Conservation (phyloP, 1,140 invertebrate genomes). For the Bombus ignitus region DNA sequence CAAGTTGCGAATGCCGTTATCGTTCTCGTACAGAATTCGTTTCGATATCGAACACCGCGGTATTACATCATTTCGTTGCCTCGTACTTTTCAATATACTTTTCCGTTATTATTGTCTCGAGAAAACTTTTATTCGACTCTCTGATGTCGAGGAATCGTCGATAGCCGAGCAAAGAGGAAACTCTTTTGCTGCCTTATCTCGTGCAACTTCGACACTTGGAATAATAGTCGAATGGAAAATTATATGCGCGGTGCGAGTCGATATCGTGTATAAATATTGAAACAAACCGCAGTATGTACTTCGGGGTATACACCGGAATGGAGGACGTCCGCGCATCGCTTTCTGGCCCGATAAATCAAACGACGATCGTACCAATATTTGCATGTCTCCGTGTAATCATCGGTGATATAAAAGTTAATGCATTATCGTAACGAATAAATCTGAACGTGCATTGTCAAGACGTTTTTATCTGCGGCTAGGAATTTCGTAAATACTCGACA, state of each 20-base stretch:
- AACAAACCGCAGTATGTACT: neutral
- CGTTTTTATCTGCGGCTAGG: neutral
- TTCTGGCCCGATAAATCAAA: neutral
- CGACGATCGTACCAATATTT: neutral
- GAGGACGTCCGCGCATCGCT: neutral
- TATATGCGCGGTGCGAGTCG: neutral
- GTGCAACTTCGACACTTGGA: conserved; percentile 20
- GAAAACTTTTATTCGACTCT: neutral
- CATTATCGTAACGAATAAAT: neutral
- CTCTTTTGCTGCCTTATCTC: neutral
- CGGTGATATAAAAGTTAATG: neutral
- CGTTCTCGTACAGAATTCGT: neutral
- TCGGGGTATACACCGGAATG: neutral
- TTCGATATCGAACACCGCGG: neutral
- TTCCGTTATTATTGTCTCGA: too few relatives aligned
- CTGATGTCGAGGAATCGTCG: too few relatives aligned
- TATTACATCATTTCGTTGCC: too few relatives aligned
- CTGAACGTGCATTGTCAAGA: neutral
- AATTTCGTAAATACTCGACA: conserved; percentile 40
- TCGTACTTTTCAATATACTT: neutral
- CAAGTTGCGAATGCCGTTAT: neutral
- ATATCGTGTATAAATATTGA: conserved; percentile 34
- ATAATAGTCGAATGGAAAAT: conserved; percentile 43
- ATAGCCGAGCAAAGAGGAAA: neutral
- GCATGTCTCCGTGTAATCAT: neutral